Conservation (phyloP, 2,888 invertebrate genomes). For the Nowickia ferox region DNA sequence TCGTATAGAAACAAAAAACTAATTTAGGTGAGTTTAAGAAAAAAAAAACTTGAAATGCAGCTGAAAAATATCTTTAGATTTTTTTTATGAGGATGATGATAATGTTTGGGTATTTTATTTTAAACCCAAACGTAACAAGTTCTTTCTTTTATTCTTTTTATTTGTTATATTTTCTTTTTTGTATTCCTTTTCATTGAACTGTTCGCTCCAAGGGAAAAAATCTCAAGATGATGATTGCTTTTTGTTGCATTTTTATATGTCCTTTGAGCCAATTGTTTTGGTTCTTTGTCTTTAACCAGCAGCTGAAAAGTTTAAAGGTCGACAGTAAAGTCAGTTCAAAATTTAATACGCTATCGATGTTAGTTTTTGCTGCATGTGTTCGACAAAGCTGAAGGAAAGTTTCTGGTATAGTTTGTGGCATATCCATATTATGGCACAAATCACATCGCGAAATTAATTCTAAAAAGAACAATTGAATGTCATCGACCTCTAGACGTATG, state of each 20-base stretch:
- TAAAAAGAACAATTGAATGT: too few species aligned
- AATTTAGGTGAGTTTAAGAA: constrained; percentile 45
- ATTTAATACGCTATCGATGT: background rate
- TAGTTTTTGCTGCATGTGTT: background rate
- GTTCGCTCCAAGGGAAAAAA: constrained; percentile 7
- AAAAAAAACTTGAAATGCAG: constrained; percentile 19
- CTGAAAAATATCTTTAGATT: background rate
- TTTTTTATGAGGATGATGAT: background rate
- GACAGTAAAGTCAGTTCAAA: background rate
- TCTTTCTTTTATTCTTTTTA: constrained; percentile 14
- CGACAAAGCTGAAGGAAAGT: too few species aligned
- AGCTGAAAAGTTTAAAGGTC: background rate
- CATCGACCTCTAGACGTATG: too few species aligned
- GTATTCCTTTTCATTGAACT: constrained; percentile 1
- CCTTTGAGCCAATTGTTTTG: constrained; percentile 35
- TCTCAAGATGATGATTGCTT: constrained; percentile 21
- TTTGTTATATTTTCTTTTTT: constrained; percentile 2
- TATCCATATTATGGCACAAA: too few species aligned
- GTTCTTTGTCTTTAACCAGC: background rate
- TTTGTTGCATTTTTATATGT: constrained; percentile 12
- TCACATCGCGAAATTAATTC: too few species aligned
- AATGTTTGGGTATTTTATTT: constrained; percentile 8
- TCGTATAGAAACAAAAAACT: background rate
- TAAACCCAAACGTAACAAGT: constrained; percentile 37
- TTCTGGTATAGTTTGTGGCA: too few species aligned